Percentiles rank a stretch among this genome's conserved stretches.
These are phyloP conservation scores for Nephrotoma appendiculata DNA, from an alignment of 2,888 invertebrate species.

Conservation along the genomic window DNA sequence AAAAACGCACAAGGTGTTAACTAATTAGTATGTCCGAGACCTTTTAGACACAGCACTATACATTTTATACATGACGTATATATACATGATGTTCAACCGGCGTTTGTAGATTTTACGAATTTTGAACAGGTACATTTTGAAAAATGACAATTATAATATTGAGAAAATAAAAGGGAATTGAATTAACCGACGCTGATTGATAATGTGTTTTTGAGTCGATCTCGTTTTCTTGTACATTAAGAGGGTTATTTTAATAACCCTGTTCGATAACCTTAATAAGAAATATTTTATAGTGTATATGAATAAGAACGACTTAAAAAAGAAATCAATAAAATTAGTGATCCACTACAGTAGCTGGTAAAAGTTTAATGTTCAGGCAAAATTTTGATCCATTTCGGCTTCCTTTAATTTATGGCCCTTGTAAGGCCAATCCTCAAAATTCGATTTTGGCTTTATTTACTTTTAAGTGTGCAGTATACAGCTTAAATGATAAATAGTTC, in stretches of 20 bases:
- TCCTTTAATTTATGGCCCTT: background rate
- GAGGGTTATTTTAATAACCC: background rate
- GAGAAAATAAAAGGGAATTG: background rate
- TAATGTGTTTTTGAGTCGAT: background rate
- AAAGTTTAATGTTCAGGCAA: background rate
- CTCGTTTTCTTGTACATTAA: background rate
- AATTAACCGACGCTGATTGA: background rate
- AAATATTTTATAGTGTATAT: background rate
- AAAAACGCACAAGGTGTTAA: slow-evolving; percentile 1
- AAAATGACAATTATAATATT: background rate
- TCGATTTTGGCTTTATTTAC: background rate
- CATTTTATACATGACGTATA: too few relatives aligned
- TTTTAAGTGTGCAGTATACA: background rate
- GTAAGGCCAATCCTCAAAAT: background rate
- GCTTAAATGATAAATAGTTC: background rate
- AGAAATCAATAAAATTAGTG: background rate
- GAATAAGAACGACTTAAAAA: background rate
- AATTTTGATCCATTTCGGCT: background rate
- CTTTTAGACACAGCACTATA: background rate
- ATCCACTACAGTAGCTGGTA: background rate
- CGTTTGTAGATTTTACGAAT: background rate
- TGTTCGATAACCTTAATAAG: background rate
- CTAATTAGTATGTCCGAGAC: slow-evolving; percentile 2
- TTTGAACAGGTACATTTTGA: background rate
- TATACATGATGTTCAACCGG: background rate